Evolutionary conservation across 2,113 vertebrate genomes (phyloP).

Genomic region (Pituophis catenifer): DNA sequence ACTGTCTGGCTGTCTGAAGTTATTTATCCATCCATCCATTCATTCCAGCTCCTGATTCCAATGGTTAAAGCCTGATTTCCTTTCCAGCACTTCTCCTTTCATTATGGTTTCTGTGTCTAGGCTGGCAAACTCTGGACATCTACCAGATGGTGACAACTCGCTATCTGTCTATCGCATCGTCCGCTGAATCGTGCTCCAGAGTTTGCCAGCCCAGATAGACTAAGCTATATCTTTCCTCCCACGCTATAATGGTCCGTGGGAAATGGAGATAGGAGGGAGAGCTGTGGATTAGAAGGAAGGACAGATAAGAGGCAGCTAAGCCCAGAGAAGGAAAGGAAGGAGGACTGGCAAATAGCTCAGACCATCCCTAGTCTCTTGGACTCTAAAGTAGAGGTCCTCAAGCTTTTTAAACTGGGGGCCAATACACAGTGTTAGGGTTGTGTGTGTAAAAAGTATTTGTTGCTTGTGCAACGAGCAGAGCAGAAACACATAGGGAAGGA

Average conservation of each 20-base stretch:
- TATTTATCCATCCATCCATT: not conserved
- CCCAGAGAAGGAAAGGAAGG: not conserved
- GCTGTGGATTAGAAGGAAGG: not conserved
- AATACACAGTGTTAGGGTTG: too few relatives aligned
- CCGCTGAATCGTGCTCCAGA: not conserved
- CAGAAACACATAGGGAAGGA: too few relatives aligned
- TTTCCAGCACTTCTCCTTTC: not conserved
- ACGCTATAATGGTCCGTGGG: not conserved
- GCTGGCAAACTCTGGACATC: not conserved
- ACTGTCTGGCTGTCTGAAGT: not conserved
- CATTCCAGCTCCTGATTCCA: not conserved
- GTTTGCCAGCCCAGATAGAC: not conserved
- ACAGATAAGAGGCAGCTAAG: not conserved
- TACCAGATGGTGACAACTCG: not conserved
- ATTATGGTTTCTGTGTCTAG: not conserved
- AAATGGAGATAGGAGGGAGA: not conserved
- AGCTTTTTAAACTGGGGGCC: too few relatives aligned
- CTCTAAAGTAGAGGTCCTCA: too few relatives aligned
- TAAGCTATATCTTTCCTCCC: not conserved
- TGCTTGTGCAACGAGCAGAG: too few relatives aligned
- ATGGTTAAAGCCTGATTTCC: not conserved
- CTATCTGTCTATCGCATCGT: not conserved
- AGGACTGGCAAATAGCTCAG: too few relatives aligned
- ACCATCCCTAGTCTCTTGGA: too few relatives aligned
- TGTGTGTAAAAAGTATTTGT: too few relatives aligned